phyloP scores from a whole-genome alignment of 2,113 vertebrate species.

The Glareola pratincola region DNA sequence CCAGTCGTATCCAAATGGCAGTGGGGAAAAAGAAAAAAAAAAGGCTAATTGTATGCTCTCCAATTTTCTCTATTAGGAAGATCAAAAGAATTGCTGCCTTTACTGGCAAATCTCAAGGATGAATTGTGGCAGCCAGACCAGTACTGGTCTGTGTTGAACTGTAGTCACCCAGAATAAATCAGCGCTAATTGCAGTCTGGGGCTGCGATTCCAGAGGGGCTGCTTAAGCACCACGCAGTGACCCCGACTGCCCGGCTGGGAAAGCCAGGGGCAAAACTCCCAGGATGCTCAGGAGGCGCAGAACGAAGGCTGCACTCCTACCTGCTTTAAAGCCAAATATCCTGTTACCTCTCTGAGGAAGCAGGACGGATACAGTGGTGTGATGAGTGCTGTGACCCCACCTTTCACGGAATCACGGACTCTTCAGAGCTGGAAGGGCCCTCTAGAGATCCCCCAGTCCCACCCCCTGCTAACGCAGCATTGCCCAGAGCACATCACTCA shows the following conservation, averaged over 20 bases:
- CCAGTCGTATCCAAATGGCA: slow-evolving; percentile 24
- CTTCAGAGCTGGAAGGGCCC: too few species aligned
- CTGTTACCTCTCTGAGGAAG: neutral
- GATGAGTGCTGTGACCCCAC: neutral
- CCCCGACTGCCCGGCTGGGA: neutral
- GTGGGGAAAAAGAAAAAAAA: neutral
- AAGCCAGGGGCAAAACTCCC: neutral
- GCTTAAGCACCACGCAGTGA: neutral
- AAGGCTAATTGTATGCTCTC: slow-evolving; percentile 55
- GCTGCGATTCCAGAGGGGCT: slow-evolving; percentile 30
- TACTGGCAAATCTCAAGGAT: slow-evolving; percentile 71
- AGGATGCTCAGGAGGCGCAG: neutral
- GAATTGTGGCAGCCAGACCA: slow-evolving; percentile 59
- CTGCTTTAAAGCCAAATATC: neutral
- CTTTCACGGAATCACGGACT: too few species aligned
- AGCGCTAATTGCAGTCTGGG: slow-evolving; percentile 62
- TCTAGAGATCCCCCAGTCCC: too few species aligned
- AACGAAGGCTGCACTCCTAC: neutral
- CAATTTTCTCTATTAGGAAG: slow-evolving; percentile 64
- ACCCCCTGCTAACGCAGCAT: too few species aligned
- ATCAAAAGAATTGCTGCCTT: slow-evolving; percentile 70
- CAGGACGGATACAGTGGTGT: neutral
- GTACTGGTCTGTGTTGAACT: slow-evolving; percentile 59
- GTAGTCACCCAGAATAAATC: slow-evolving; percentile 66
- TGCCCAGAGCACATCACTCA: too few species aligned